Percentiles rank a stretch among this genome's conserved stretches.
Conservation (phyloP, 2,888 invertebrate genomes). For the Gandaritis pyraliata region DNA sequence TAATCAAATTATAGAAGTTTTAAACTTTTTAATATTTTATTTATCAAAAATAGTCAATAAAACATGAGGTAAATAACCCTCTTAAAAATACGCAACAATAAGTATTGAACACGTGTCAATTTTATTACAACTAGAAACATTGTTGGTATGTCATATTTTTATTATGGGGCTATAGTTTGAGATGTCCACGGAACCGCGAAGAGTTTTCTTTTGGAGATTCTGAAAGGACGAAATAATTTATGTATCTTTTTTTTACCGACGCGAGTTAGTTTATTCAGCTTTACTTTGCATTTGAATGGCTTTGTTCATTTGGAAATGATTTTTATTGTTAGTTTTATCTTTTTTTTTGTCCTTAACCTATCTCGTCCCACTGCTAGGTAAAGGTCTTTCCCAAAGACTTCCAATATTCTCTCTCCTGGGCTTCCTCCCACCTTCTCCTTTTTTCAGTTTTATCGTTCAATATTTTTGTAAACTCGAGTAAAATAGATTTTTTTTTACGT, state of each 20-base stretch:
- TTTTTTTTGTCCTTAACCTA: too few species aligned
- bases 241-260: slow-evolving; percentile 13
- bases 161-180: slow-evolving; percentile 86
- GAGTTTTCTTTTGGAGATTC: slow-evolving; percentile 88
- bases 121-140: slow-evolving; percentile 34
- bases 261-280: neutral
- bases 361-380: too few species aligned
- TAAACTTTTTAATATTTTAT: slow-evolving; percentile 4
- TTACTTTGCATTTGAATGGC: too few species aligned
- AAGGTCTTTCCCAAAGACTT: too few species aligned
- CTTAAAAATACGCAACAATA: slow-evolving; percentile 41
- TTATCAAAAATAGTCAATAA: slow-evolving; percentile 37
- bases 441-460: too few species aligned
- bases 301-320: too few species aligned
- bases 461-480: too few species aligned
- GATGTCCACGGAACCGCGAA: slow-evolving; percentile 86
- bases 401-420: too few species aligned
- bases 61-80: slow-evolving; percentile 32
- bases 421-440: too few species aligned
- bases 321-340: too few species aligned
- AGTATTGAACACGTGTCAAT: slow-evolving; percentile 40
- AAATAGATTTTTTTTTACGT: too few species aligned
- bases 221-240: slow-evolving; percentile 61
- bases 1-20: too few species aligned
- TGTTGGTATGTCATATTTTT: slow-evolving; percentile 71